phyloP scores from a whole-genome alignment of 1,140 invertebrate species.

The Drosophila melanica region DNA sequence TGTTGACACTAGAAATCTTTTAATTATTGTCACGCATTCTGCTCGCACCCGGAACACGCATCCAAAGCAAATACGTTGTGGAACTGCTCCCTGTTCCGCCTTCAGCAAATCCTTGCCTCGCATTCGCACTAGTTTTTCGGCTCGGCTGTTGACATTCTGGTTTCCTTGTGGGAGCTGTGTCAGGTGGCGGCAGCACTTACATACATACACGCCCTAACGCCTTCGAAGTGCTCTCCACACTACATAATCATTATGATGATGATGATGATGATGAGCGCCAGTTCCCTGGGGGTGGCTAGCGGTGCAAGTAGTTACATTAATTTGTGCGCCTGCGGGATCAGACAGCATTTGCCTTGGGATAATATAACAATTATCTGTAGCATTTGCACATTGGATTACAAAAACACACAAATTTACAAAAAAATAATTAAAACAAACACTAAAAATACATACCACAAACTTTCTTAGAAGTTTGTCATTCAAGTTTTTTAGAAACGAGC shows the following conservation, averaged over 20 bases:
- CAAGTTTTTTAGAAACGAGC: too few species aligned
- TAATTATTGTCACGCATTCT: conserved; percentile 74
- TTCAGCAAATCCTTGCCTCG: not conserved
- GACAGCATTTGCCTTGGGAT: not conserved
- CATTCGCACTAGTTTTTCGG: conserved; percentile 45
- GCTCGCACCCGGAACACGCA: conserved; percentile 20
- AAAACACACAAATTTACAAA: too few species aligned
- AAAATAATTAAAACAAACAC: too few species aligned
- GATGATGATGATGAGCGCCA: not conserved
- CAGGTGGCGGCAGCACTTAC: conserved; percentile 54
- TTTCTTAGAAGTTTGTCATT: too few species aligned
- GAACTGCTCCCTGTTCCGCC: not conserved
- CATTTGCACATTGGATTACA: too few species aligned
- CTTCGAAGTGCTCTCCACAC: conserved; percentile 29
- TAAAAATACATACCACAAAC: too few species aligned
- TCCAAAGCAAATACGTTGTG: conserved; percentile 24
- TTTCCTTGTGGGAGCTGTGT: conserved; percentile 63
- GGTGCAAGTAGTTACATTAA: conserved; percentile 13
- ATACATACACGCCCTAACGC: conserved; percentile 19
- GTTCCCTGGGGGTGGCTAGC: not conserved
- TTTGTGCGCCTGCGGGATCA: conserved; percentile 7
- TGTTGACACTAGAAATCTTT: conserved; percentile 79
- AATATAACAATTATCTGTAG: not conserved
- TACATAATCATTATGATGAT: not conserved
- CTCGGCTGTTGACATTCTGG: conserved; percentile 42